Base-by-base conservation (phyloP, 2,888 invertebrate species). In the Agrotis segetum region DNA sequence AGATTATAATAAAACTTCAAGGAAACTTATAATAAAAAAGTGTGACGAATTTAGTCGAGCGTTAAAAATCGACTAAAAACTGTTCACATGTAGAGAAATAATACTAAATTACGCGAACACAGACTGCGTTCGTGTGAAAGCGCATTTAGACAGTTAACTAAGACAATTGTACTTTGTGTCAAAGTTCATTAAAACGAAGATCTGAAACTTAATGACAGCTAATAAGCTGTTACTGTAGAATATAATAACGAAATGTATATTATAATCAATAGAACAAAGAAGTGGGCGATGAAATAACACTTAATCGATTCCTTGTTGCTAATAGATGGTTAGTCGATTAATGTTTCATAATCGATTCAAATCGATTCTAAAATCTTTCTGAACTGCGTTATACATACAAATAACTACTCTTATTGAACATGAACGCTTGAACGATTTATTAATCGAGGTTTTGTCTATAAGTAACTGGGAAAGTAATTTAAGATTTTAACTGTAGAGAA, bases 401-500 rank as follows among this genome's bases (percentile, higher is more conserved):
- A 2, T 13, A 19, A 40, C 11, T 2, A 24, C 16, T n/a, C 59
- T 29, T 21, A 6, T n/a, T n/a, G 14, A 44, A 61, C 7, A 49
- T 49, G 9, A 21, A 16, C 24, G 13, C 9, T 52, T 19, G 49
- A 6, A 34, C 34, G 44, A 55, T 24, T 4, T 50, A 53, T 44
- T 24, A 46, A 60, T 75, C 50, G 70, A 61, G 60, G 61, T 16
- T 29, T 50, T 21, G 19, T 70, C 64, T 74, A 69, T 67, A 47
- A 71, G 29, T 74, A 55, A 74, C 49, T n/a, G 59, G 62, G 47
- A 66, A 74, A 61, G 44, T 69, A 81, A 77, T 78, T 84, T 82
- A 82, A 82, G 74, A 79, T 85, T 86, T 86, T 82, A 87, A 86
- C 72, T 69, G 79, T 84, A 84, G 78, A 66, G 67, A 82, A 73